A percentile compares a stretch with the other conserved stretches of the same genome.
Conservation (phyloP, 2,797 vertebrate species). For the Setipinna tenuifilis region DNA sequence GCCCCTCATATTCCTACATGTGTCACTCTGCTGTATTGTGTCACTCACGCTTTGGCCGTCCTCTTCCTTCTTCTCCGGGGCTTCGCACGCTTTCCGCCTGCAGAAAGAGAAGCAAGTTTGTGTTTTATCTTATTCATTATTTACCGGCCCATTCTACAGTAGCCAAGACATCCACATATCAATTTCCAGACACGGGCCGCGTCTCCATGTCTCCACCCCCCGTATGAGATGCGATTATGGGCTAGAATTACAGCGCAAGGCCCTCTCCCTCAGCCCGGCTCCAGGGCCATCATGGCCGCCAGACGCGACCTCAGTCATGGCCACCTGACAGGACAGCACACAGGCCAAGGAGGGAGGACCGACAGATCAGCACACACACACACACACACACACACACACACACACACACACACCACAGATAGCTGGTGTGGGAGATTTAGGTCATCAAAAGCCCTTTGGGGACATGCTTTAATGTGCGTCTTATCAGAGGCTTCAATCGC, state of each 20-base stretch:
- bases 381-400: too few species aligned
- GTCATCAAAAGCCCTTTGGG: too few species aligned
- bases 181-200: neutral
- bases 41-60: constrained; percentile 93
- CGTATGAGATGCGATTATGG: neutral
- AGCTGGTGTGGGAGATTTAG: too few species aligned
- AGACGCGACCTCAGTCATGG: neutral
- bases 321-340: too few species aligned
- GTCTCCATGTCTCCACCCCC: neutral
- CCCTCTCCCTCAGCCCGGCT: neutral
- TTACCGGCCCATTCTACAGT: neutral
- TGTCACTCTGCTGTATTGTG: too few species aligned
- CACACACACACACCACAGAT: too few species aligned
- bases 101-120: constrained; percentile 59
- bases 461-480: too few species aligned
- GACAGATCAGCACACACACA: too few species aligned
- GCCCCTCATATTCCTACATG: too few species aligned
- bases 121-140: neutral
- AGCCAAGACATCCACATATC: neutral
- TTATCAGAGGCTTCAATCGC: too few species aligned
- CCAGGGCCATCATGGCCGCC: neutral
- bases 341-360: too few species aligned
- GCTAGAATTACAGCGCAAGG: neutral
- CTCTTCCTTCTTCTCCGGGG: constrained; percentile 90
- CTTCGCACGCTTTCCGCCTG: constrained; percentile 90